Evolutionary conservation across 2,797 vertebrate genomes (phyloP), one percentile per base, ranked within the genome.

Genomic region (Coccyzus lansbergi): DNA sequence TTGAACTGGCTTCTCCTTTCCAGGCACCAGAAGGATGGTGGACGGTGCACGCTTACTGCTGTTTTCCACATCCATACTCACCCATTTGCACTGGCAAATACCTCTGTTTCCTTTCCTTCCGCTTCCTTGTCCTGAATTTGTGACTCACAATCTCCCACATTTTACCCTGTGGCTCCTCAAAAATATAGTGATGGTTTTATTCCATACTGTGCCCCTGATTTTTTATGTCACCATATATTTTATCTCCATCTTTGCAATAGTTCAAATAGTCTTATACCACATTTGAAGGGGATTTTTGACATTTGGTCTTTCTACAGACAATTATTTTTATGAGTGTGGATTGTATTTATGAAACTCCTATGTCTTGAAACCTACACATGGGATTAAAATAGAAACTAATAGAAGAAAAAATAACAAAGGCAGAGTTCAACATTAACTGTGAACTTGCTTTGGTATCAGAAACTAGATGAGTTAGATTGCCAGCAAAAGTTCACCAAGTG

Each of bases 131-230:
- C 31, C 31, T 34, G 21, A 31, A 19, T 1, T 0, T 6, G 26
- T 28, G 19, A 49, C 11, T 60, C 1, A 2, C 9, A 63, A 62
- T 15, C 2, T 63, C 12, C 14, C 0, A 0, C 2, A 2, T 40
- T 16, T 76, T 18, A 12, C 29, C 48, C 16, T 3, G 2, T 19
- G 24, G 19, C 4, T 76, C 28, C 28, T 62, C 63, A 42, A 16
- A 44, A 3, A 9, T 0, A 1, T 0, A 58, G 34, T 3, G 15
- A 51, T n/a, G 16, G 6, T 13, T 69, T 77, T 44, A 25, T 58
- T 63, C 28, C 20, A 78, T 26, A 4, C 25, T 24, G 6, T 22
- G 3, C 5, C 14, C 36, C 33, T 9, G 5, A 5, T 44, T 13
- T 18, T 72, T 72, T 49, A 20, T 24, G 29, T 52, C 9, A 74